Percentiles rank a stretch among this genome's conserved stretches.
Evolutionary conservation across 1,140 invertebrate species (phyloP).

Genomic region (Trissolcus basalis): DNA sequence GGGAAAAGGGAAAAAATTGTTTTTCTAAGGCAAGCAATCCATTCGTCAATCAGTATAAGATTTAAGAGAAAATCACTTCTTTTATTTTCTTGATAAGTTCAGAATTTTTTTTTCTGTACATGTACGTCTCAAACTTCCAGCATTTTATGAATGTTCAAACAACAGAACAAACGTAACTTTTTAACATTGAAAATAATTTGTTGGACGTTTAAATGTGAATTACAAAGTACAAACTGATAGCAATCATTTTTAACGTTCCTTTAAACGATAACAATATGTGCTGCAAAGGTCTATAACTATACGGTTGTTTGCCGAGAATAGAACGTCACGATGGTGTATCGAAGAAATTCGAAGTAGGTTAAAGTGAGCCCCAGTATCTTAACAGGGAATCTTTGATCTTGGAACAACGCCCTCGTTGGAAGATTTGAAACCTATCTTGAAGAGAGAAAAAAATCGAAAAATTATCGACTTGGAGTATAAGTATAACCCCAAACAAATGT

Average conservation of each 20-base stretch:
- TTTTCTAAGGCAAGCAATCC: conserved; percentile 10
- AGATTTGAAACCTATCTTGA: conserved; percentile 15
- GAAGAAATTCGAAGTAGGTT: conserved; percentile 46
- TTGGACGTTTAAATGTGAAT: no score
- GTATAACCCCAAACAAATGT: conserved; percentile 39
- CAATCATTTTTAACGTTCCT: no score
- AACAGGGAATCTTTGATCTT: conserved; percentile 32
- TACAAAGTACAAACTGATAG: no score
- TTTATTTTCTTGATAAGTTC: not conserved
- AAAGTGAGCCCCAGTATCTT: conserved; percentile 35
- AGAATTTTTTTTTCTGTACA: no score
- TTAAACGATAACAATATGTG: no score
- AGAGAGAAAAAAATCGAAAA: conserved; percentile 38
- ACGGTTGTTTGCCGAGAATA: not conserved
- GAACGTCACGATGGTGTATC: conserved; percentile 6
- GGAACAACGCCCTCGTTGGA: conserved; percentile 48
- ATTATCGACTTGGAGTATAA: conserved; percentile 1
- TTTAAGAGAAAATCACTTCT: conserved; percentile 14
- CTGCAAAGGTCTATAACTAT: no score
- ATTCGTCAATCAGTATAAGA: conserved; percentile 28
- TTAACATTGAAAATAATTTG: no score
- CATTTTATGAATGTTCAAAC: no score
- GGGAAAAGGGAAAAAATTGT: conserved; percentile 19
- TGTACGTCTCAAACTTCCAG: no score
- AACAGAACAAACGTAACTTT: no score